These are phyloP conservation scores for Mormyrus hasselquistii DNA, from an alignment of 2,797 vertebrate species.

Conservation along the genomic window DNA sequence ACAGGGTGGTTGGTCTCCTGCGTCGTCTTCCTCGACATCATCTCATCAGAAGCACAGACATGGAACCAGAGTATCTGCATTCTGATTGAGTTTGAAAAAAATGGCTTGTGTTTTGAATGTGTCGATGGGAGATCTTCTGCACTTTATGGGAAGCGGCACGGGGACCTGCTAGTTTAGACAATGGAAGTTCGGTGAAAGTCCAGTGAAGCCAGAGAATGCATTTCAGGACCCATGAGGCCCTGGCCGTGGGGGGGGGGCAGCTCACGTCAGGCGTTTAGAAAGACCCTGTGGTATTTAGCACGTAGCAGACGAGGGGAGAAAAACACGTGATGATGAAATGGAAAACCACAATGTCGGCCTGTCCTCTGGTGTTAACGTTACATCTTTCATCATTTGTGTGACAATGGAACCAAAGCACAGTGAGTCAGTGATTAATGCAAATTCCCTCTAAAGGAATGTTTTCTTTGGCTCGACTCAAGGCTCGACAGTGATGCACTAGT, in stretches of 20 bases:
- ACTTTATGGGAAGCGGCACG: neutral
- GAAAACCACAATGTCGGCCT: neutral
- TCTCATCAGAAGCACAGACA: neutral
- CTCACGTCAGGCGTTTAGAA: conserved; percentile 28
- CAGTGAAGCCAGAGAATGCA: neutral
- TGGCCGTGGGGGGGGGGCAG: neutral
- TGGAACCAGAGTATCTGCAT: neutral
- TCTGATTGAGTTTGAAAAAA: neutral
- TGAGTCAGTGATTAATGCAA: neutral
- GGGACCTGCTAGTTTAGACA: neutral
- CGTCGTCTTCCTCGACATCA: neutral
- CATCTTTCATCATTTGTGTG: neutral
- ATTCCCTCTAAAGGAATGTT: neutral
- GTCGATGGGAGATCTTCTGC: neutral
- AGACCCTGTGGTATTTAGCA: conserved; percentile 26
- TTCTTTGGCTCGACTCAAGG: neutral
- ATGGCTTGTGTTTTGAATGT: neutral
- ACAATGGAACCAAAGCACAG: neutral
- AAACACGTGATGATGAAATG: neutral
- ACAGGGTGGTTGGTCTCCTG: neutral
- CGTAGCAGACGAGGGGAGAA: neutral
- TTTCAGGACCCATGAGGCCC: neutral
- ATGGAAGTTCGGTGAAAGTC: neutral
- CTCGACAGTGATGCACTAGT: neutral
- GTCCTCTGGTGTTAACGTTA: neutral